phyloP scores from a whole-genome alignment of 2,797 vertebrate species.

The Eptatretus atami region DNA sequence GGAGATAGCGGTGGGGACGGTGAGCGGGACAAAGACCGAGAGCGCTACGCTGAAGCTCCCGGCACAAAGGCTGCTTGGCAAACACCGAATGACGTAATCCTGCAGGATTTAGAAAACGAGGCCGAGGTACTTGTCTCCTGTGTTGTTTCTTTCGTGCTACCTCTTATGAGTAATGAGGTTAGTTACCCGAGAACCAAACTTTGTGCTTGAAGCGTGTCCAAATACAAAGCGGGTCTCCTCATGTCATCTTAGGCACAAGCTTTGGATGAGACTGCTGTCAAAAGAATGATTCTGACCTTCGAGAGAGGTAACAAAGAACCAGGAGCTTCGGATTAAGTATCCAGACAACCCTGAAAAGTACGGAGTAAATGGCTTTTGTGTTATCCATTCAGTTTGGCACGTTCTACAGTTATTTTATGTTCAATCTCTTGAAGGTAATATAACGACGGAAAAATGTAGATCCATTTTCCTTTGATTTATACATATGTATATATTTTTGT shows the following conservation, averaged over 20 bases:
- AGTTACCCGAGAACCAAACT: neutral
- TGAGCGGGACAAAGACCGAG: neutral
- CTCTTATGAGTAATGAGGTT: neutral
- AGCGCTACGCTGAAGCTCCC: too few relatives aligned
- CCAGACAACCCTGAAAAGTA: slow-evolving; percentile 94
- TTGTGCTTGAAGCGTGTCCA: neutral
- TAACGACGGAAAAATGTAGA: slow-evolving; percentile 2
- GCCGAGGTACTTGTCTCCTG: neutral
- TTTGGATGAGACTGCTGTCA: slow-evolving; percentile 69
- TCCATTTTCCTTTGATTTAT: neutral
- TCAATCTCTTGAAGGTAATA: neutral
- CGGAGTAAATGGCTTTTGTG: slow-evolving; percentile 12
- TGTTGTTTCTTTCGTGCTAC: neutral
- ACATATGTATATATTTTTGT: neutral
- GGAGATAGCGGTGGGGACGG: slow-evolving; percentile 9
- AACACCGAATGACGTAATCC: neutral
- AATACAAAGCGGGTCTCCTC: neutral
- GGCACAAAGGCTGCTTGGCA: neutral
- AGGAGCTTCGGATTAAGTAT: slow-evolving; percentile 87
- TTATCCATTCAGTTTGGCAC: neutral
- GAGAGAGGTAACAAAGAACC: slow-evolving; percentile 92
- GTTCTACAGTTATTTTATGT: neutral
- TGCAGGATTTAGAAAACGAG: neutral
- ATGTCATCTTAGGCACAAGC: slow-evolving; percentile 27
- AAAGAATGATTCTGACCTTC: slow-evolving; percentile 96